Evolutionary conservation across 37 sponge, comb jelly and placozoan species (phyloP).

Genomic region (Axinella damicornis): DNA sequence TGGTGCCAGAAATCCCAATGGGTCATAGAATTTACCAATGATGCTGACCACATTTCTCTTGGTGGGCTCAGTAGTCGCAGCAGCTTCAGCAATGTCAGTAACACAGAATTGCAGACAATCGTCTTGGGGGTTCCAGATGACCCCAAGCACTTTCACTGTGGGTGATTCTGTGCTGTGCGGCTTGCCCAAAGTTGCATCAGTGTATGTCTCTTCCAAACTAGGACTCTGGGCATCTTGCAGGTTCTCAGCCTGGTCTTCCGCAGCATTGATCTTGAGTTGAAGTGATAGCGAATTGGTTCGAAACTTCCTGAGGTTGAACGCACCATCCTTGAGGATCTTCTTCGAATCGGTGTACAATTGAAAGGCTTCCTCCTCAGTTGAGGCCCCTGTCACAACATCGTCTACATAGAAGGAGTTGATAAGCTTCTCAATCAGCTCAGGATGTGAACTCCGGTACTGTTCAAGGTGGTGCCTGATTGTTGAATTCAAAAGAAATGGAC

Average conservation of each 20-base stretch:
- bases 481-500: slow-evolving; percentile 37
- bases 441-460: neutral
- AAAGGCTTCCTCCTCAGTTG: slow-evolving; percentile 37
- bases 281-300: slow-evolving; percentile 23
- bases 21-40: slow-evolving; percentile 24
- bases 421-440: slow-evolving; percentile 16
- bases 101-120: slow-evolving; percentile 19
- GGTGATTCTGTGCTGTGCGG: neutral
- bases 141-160: slow-evolving; percentile 6
- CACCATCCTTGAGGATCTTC: slow-evolving; percentile 29
- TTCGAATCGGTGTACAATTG: slow-evolving; percentile 21
- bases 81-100: neutral
- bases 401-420: slow-evolving; percentile 40
- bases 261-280: slow-evolving; percentile 5
- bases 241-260: neutral
- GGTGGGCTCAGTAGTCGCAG: slow-evolving; percentile 38
- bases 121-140: slow-evolving; percentile 19
- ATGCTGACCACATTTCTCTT: slow-evolving; percentile 18
- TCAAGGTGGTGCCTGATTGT: slow-evolving; percentile 33
- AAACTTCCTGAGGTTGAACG: slow-evolving; percentile 42
- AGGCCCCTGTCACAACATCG: slow-evolving; percentile 19
- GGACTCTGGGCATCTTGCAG: neutral
- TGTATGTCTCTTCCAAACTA: neutral
- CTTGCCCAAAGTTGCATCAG: neutral
- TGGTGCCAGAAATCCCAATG: slow-evolving; percentile 46